Evolutionary conservation across 2,888 invertebrate species (phyloP).

Genomic region (Polia nebulosa): DNA sequence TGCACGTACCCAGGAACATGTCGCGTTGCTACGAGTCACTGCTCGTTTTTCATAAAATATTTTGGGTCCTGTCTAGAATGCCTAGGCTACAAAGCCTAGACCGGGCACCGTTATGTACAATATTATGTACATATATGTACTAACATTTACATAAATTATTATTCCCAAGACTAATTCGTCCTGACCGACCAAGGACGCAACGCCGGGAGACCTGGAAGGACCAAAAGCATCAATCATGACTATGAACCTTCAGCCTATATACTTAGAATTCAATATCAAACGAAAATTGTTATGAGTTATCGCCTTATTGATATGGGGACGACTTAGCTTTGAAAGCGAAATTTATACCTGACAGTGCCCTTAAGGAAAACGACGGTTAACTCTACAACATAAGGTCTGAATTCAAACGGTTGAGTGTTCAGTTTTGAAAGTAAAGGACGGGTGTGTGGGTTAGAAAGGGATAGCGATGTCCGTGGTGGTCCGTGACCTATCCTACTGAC

Average conservation of each 20-base stretch:
- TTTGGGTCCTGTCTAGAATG: constrained; percentile 63
- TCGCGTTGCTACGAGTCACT: constrained; percentile 28
- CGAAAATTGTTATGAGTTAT: constrained; percentile 64
- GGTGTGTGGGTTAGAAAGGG: constrained; percentile 74
- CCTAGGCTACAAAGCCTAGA: constrained; percentile 64
- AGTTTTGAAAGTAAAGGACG: constrained; percentile 72
- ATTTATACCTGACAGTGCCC: constrained; percentile 83
- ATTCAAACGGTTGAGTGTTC: constrained; percentile 62
- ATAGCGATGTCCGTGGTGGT: constrained; percentile 80
- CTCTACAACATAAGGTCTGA: constrained; percentile 65
- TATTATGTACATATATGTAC: constrained; percentile 74
- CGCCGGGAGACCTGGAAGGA: constrained; percentile 82
- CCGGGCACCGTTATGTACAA: constrained; percentile 67
- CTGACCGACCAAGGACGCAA: constrained; percentile 87
- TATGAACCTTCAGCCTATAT: constrained; percentile 44
- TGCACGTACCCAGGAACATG: background rate
- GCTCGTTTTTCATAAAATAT: constrained; percentile 63
- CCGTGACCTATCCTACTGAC: constrained; percentile 91
- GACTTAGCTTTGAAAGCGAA: constrained; percentile 88
- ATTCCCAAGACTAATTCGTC: constrained; percentile 90
- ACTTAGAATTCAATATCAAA: constrained; percentile 58
- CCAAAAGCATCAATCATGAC: constrained; percentile 65
- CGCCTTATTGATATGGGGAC: constrained; percentile 68
- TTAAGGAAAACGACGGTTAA: constrained; percentile 56
- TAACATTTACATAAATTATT: constrained; percentile 90